Evolutionary conservation across 2,113 vertebrate species (phyloP).

Genomic region (Gymnarchus niloticus): DNA sequence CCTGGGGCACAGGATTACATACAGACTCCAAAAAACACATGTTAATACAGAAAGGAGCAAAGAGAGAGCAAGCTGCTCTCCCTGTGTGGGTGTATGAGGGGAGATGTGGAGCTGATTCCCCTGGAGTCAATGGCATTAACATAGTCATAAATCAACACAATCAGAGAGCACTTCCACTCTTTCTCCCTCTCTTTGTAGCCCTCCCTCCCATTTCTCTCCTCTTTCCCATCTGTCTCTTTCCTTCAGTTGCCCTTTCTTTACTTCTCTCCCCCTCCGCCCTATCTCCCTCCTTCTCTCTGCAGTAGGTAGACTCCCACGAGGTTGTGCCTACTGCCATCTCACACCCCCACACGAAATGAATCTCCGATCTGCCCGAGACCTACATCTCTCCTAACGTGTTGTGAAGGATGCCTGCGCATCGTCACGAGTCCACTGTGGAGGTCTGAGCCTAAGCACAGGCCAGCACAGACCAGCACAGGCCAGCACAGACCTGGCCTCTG

Average conservation of each 20-base stretch:
- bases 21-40: not conserved
- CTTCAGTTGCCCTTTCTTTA: conserved; percentile 4
- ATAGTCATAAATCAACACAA: conserved; percentile 41
- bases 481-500: not conserved
- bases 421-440: not conserved
- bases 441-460: not conserved
- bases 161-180: conserved; percentile 35
- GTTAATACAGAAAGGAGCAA: not conserved
- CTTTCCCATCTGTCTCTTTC: conserved; percentile 30
- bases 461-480: not conserved
- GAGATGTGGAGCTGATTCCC: conserved; percentile 26
- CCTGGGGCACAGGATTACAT: not conserved
- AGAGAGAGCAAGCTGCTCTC: not conserved
- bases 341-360: not conserved
- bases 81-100: conserved; percentile 4
- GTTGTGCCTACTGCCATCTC: not conserved
- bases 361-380: not conserved
- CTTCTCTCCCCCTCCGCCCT: conserved; percentile 2
- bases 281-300: conserved; percentile 8
- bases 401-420: not conserved
- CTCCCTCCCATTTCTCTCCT: not conserved
- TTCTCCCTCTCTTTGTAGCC: conserved; percentile 16
- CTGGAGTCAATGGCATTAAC: conserved; percentile 37
- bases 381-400: not conserved
- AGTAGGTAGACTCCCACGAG: conserved; percentile 4